Percentiles rank a stretch among this genome's conserved stretches.
Evolutionary conservation across 2,888 invertebrate genomes (phyloP).

Genomic region (Pollenia griseotomentosa): DNA sequence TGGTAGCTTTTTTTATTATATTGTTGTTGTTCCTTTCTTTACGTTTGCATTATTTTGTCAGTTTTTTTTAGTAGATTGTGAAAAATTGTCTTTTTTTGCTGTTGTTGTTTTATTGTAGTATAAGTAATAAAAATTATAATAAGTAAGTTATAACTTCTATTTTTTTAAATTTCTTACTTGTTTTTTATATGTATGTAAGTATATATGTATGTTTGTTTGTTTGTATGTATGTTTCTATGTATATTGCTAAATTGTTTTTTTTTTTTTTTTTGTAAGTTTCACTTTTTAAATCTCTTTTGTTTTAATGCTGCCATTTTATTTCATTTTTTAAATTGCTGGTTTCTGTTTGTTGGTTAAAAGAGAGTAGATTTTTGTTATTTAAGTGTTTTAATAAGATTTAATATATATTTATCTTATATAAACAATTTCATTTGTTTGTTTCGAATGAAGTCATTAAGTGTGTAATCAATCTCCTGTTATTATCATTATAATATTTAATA

Average conservation of each 20-base stretch:
- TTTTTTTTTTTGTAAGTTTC: constrained; percentile 57
- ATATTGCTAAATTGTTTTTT: constrained; percentile 49
- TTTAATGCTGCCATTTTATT: constrained; percentile 66
- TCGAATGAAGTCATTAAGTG: constrained; percentile 6
- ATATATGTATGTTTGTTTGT: not conserved
- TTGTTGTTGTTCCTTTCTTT: constrained; percentile 74
- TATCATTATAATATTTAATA: constrained; percentile 6
- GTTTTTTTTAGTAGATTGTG: constrained; percentile 59
- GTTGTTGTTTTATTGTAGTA: constrained; percentile 63
- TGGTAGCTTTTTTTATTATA: constrained; percentile 46
- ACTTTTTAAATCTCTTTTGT: constrained; percentile 46
- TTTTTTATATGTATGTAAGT: not conserved
- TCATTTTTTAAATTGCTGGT: constrained; percentile 33
- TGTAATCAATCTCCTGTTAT: constrained; percentile 29
- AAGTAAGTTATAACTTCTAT: constrained; percentile 57
- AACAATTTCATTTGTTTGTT: constrained; percentile 20
- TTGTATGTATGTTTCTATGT: constrained; percentile 18
- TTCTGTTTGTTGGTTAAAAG: constrained; percentile 33
- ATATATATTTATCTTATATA: constrained; percentile 24
- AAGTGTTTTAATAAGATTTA: constrained; percentile 34
- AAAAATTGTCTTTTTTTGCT: constrained; percentile 60
- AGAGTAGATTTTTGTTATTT: constrained; percentile 56
- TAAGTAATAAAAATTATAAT: constrained; percentile 61
- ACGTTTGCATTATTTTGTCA: constrained; percentile 67
- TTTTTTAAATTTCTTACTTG: constrained; percentile 15